phyloP scores from a whole-genome alignment of 2,113 vertebrate species.

The Burhinus bistriatus region DNA sequence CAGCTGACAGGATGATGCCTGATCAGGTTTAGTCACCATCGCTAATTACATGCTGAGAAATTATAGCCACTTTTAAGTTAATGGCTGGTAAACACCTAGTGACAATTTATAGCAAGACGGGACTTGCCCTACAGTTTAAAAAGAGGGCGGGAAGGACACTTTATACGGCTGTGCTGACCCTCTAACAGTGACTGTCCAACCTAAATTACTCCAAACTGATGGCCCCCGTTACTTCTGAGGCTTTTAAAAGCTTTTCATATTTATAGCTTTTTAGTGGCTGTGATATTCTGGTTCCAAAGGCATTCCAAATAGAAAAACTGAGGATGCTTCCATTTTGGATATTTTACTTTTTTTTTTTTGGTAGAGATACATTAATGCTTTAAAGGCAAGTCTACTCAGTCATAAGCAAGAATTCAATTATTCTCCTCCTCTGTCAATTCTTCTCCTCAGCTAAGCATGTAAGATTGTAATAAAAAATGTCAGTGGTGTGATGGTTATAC shows the following conservation, averaged over 20 bases:
- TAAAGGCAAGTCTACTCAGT: neutral
- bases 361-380: neutral
- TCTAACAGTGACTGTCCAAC: neutral
- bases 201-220: neutral
- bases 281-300: neutral
- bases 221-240: neutral
- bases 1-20: conserved; percentile 47
- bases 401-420: neutral
- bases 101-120: neutral
- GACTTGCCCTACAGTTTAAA: neutral
- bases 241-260: neutral
- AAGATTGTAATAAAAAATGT: neutral
- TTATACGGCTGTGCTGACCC: neutral
- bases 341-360: neutral
- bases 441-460: neutral
- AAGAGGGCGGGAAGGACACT: neutral
- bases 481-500: neutral
- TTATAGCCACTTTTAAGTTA: conserved; percentile 54
- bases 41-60: conserved; percentile 69
- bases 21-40: conserved; percentile 39
- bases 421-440: neutral
- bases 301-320: neutral
- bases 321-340: neutral
- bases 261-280: neutral
- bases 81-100: conserved; percentile 63